Conservation (phyloP, 1,140 invertebrate genomes). For the Capitella teleta region DNA sequence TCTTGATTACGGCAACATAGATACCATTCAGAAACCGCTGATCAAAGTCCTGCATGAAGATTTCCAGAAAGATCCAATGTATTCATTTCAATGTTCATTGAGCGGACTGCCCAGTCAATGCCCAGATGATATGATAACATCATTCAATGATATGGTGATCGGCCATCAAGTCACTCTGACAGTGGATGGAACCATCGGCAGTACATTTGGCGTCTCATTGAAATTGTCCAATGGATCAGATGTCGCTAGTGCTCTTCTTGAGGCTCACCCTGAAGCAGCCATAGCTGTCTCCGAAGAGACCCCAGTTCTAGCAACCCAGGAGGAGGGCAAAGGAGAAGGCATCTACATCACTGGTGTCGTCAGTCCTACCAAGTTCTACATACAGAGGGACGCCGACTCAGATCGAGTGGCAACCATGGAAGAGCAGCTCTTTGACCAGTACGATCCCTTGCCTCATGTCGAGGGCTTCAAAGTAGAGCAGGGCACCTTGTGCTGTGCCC, state of each 20-base stretch:
- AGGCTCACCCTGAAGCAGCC: neutral
- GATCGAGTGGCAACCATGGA: neutral
- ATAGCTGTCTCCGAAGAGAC: neutral
- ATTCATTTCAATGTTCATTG: neutral
- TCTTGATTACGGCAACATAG: conserved; percentile 8
- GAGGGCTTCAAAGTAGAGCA: neutral
- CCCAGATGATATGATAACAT: neutral
- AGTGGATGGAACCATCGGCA: neutral
- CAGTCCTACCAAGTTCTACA: neutral
- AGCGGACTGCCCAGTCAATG: conserved; percentile 1
- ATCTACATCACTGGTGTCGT: neutral
- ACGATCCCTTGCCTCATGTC: neutral
- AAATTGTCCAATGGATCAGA: neutral
- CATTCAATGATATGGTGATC: neutral
- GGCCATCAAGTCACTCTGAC: neutral
- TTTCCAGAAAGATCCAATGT: neutral
- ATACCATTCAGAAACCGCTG: neutral
- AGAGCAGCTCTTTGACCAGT: neutral
- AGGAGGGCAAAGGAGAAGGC: neutral
- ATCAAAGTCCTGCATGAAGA: neutral
- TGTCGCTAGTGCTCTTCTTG: neutral
- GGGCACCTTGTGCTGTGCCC: conserved; percentile 56
- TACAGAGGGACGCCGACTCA: neutral
- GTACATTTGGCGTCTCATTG: neutral
- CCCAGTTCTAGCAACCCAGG: neutral